Base-by-base conservation (phyloP, 2,113 vertebrate species). In the Tyrannus savana region DNA sequence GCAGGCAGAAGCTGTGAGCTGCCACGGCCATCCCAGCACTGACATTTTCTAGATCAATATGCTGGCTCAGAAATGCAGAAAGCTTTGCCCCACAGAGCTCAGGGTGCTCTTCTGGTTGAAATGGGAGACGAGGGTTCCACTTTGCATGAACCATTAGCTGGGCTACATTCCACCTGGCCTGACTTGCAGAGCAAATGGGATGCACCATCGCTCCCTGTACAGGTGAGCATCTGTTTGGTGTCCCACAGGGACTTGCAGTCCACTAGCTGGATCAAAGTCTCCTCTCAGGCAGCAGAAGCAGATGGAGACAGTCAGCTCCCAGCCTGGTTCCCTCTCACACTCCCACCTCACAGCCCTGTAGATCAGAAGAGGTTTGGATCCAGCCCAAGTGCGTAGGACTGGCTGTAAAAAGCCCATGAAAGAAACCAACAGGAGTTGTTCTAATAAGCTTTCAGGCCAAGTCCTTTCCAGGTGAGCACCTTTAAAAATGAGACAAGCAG, bases 271-370 rank as follows among this genome's bases (percentile, higher is more conserved):
- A 92, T 90, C 83, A 59, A 64, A 35, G 25, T 49, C 60, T 58
- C n/a, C 93, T 84, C 49, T 39, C 80, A 90, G 86, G 93, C 96
- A 93, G 85, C 92, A 78, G 59, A 87, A 96, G 79, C 93, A 97
- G 93, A 96, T 94, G 95, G 90, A 94, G 78, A 87, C 81, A 93
- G 91, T 90, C 87, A 90, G 67, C 75, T 95, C 41, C 68, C 90
- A 96, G 92, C 85, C 85, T 74, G 44, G 49, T 28, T 96, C 90
- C 73, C 80, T 91, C 90, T 93, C 93, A 93, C 79, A 93, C 96
- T 94, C 92, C 95, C 75, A 90, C 95, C 90, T 96, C 87, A 68
- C 95, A 95, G 73, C 80, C 86, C 82, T 78, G 72, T 13, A 75
- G 67, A 94, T 77, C 87, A 67, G 49, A 87, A 94, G 72, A 90